These are phyloP conservation scores for Hyposoter didymator DNA, from an alignment of 2,888 invertebrate genomes.

Conservation along the genomic window DNA sequence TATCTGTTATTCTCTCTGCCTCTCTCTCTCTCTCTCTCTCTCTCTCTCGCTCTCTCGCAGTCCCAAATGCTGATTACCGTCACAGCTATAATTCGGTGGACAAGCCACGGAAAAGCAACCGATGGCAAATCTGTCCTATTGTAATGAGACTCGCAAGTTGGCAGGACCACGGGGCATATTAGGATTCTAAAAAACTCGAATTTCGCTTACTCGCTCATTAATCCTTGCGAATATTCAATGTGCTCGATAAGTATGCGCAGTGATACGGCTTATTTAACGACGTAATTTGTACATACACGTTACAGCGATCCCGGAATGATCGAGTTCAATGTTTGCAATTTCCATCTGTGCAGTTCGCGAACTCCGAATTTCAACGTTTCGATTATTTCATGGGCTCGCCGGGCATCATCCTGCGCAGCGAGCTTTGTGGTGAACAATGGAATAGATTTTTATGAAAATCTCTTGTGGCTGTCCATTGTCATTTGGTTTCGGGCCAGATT, in stretches of 20 bases:
- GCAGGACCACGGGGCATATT: conserved; percentile 5
- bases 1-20: background rate
- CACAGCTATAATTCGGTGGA: conserved; percentile 63
- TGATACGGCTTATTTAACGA: conserved; percentile 30
- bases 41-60: conserved; percentile 4
- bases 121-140: conserved; percentile 54
- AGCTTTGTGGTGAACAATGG: background rate
- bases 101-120: conserved; percentile 9
- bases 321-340: conserved; percentile 23
- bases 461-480: too few relatives aligned
- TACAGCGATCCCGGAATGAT: background rate
- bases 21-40: conserved; percentile 19
- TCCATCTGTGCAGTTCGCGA: background rate
- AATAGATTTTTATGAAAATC: too few relatives aligned
- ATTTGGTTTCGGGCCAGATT: too few relatives aligned
- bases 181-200: conserved; percentile 51
- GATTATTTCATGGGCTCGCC: background rate
- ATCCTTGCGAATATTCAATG: conserved; percentile 20
- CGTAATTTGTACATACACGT: background rate
- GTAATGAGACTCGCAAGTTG: conserved; percentile 59
- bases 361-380: conserved; percentile 17
- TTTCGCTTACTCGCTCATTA: conserved; percentile 46
- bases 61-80: conserved; percentile 64
- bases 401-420: background rate
- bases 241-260: conserved; percentile 5